phyloP scores from a whole-genome alignment of 2,888 invertebrate species.

The Flabesymbios commensalis region DNA sequence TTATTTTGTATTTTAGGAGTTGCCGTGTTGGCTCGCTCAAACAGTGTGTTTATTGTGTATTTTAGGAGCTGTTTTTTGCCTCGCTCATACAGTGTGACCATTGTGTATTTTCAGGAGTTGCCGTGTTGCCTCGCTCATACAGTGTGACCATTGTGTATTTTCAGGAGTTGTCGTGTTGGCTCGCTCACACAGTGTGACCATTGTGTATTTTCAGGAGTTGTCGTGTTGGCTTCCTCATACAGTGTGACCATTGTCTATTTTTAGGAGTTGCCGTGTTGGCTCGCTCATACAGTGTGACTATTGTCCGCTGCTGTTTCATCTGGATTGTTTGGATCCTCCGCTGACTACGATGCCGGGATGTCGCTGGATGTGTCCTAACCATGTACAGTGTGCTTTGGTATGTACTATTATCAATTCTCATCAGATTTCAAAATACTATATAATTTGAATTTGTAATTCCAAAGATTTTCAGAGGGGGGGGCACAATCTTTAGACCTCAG shows the following conservation, averaged over 20 bases:
- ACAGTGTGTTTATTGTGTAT: too few relatives aligned
- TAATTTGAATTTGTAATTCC: too few relatives aligned
- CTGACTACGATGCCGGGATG: slow-evolving; percentile 84
- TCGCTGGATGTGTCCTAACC: slow-evolving; percentile 98
- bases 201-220: slow-evolving; percentile 76
- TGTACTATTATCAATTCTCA: slow-evolving; percentile 33
- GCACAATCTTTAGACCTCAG: too few relatives aligned
- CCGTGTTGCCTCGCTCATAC: too few relatives aligned
- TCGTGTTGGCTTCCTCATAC: slow-evolving; percentile 79
- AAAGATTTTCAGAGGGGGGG: too few relatives aligned
- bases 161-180: slow-evolving; percentile 79
- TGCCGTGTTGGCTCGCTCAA: too few relatives aligned
- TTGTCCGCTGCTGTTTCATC: slow-evolving; percentile 86
- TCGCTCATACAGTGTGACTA: slow-evolving; percentile 91
- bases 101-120: too few relatives aligned
- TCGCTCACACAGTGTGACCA: slow-evolving; percentile 91
- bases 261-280: slow-evolving; percentile 79
- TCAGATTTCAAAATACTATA: too few relatives aligned
- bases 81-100: slow-evolving; percentile 83
- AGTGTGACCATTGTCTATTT: slow-evolving; percentile 71
- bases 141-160: neutral
- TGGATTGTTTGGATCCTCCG: slow-evolving; percentile 93
- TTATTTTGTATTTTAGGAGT: too few relatives aligned
- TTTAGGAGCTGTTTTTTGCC: slow-evolving; percentile 75
- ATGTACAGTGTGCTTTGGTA: slow-evolving; percentile 82